These are phyloP conservation scores for Tachysurus vachellii DNA, from an alignment of 2,113 vertebrate genomes.

Conservation along the genomic window DNA sequence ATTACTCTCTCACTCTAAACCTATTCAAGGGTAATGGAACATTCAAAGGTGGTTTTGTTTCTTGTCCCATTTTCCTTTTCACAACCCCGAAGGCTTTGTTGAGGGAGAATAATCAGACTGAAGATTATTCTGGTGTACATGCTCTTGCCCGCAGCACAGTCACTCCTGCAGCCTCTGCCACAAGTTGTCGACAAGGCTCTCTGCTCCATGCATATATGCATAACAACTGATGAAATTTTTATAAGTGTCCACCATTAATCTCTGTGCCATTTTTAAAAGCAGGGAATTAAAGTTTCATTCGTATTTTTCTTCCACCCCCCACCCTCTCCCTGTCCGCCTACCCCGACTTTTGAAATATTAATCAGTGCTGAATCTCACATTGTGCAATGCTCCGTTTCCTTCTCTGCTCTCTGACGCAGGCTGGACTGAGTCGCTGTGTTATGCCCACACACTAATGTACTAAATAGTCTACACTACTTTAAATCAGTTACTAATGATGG, in stretches of 20 bases:
- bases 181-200: slow-evolving; percentile 53
- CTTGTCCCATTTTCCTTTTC: slow-evolving; percentile 17
- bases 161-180: slow-evolving; percentile 44
- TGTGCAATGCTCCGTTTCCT: slow-evolving; percentile 32
- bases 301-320: slow-evolving; percentile 51
- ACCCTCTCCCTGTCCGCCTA: slow-evolving; percentile 43
- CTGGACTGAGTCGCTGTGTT: not conserved
- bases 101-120: slow-evolving; percentile 6
- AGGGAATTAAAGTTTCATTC: slow-evolving; percentile 71
- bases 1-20: not conserved
- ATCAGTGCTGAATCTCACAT: slow-evolving; percentile 70
- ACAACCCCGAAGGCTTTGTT: not conserved
- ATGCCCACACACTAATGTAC: not conserved
- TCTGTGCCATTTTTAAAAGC: slow-evolving; percentile 64
- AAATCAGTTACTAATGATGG: not conserved
- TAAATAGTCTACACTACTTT: not conserved
- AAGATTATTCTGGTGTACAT: slow-evolving; percentile 25
- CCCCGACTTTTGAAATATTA: slow-evolving; percentile 66
- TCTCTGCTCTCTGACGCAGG: slow-evolving; percentile 30
- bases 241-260: slow-evolving; percentile 70
- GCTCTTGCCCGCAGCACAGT: slow-evolving; percentile 45
- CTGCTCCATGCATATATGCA: slow-evolving; percentile 67
- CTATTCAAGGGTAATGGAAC: not conserved
- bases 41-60: slow-evolving; percentile 12
- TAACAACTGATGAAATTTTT: slow-evolving; percentile 66